These are phyloP conservation scores for Hemicentrotus pulcherrimus DNA, from an alignment of 35 echinoderm and acorn worm genomes.

Conservation along the genomic window DNA sequence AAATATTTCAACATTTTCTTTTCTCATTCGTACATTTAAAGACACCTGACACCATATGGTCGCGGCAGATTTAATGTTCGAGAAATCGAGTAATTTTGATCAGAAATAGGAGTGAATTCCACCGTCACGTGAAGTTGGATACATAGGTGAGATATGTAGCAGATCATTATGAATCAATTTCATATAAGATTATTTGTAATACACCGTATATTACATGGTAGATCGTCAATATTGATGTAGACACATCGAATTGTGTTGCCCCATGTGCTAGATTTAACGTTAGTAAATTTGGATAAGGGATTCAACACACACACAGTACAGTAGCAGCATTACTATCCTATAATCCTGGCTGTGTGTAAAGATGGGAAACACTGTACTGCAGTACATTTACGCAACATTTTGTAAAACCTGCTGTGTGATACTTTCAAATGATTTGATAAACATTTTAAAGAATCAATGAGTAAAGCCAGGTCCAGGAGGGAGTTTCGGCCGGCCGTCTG, in stretches of 20 bases:
- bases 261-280: neutral
- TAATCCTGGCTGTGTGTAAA: no score
- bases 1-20: neutral
- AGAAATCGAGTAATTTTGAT: neutral
- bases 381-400: no score
- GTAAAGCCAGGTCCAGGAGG: no score
- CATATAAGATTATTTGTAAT: no score
- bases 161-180: neutral
- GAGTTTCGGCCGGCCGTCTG: no score
- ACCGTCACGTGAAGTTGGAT: neutral
- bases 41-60: neutral
- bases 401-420: no score
- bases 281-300: neutral
- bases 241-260: neutral
- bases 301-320: no score
- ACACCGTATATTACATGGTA: no score
- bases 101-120: neutral
- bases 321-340: no score
- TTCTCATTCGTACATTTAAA: neutral
- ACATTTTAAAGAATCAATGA: no score
- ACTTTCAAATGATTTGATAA: no score
- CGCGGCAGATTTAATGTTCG: neutral
- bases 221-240: neutral
- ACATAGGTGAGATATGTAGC: neutral
- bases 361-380: no score